Percentiles rank a stretch among this genome's conserved stretches.
Evolutionary conservation across 2,888 invertebrate genomes (phyloP).

Genomic region (Cataglyphis cursor): DNA sequence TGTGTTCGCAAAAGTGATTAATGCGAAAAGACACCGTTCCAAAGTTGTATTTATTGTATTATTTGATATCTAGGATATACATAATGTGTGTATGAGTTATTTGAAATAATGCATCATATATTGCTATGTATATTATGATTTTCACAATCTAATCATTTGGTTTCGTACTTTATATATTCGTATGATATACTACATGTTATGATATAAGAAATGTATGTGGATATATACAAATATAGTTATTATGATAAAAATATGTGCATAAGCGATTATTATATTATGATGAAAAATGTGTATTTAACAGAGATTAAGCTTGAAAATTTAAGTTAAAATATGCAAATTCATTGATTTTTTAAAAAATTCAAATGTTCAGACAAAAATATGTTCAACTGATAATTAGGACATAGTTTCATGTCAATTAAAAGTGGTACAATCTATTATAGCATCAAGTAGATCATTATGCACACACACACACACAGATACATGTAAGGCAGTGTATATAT

Average conservation of each 20-base stretch:
- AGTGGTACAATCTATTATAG: neutral
- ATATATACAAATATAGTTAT: neutral
- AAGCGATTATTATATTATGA: neutral
- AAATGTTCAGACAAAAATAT: slow-evolving; percentile 4
- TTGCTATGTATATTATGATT: slow-evolving; percentile 13
- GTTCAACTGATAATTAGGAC: slow-evolving; percentile 12
- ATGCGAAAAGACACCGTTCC: neutral
- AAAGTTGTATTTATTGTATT: slow-evolving; percentile 28
- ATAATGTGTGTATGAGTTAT: neutral
- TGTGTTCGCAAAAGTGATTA: slow-evolving; percentile 77
- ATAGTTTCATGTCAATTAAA: slow-evolving; percentile 2
- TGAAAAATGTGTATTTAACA: neutral
- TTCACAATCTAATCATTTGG: neutral
- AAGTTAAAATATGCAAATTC: neutral
- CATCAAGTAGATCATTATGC: neutral
- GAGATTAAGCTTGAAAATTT: neutral
- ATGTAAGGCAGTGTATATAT: neutral
- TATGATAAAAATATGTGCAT: neutral
- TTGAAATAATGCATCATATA: slow-evolving; percentile 18
- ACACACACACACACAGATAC: no score
- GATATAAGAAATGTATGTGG: slow-evolving; percentile 3
- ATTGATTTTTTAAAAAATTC: slow-evolving; percentile 5
- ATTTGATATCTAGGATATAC: slow-evolving; percentile 11
- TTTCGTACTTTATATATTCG: neutral
- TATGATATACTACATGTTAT: neutral